A percentile compares a stretch with the other conserved stretches of the same genome.
Evolutionary conservation across 2,888 invertebrate species (phyloP).

Genomic region (Lasius platythorax): DNA sequence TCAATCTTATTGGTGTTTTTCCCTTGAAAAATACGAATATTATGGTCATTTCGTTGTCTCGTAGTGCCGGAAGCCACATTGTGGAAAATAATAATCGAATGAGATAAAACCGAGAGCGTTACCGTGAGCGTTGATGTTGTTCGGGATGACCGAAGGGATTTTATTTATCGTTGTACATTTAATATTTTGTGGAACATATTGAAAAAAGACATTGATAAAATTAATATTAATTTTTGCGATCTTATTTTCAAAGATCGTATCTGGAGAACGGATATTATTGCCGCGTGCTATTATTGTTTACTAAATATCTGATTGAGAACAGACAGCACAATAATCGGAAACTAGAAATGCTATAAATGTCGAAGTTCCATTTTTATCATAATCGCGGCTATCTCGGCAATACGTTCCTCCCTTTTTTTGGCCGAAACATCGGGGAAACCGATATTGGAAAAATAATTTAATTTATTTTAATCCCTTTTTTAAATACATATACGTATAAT

Average conservation of each 20-base stretch:
- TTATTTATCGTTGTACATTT: constrained; percentile 6
- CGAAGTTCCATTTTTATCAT: constrained; percentile 21
- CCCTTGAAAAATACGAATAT: constrained; percentile 3
- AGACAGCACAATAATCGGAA: constrained; percentile 5
- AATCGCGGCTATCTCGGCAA: constrained; percentile 6
- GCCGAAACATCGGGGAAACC: not conserved
- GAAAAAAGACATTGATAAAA: not conserved
- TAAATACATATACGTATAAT: no score
- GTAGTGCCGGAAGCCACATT: not conserved
- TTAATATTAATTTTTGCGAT: not conserved
- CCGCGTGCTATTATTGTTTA: not conserved
- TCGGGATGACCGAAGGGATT: not conserved
- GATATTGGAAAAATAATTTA: constrained; percentile 44
- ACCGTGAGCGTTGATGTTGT: not conserved
- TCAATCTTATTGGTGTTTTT: not conserved
- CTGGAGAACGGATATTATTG: not conserved
- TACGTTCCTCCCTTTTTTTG: not conserved
- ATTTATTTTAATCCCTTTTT: no score
- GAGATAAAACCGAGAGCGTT: not conserved
- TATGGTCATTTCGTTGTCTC: not conserved
- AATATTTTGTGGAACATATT: not conserved
- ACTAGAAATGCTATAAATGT: constrained; percentile 23
- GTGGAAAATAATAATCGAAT: not conserved
- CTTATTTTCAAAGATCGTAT: not conserved
- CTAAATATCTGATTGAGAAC: constrained; percentile 4